Evolutionary conservation across 2,113 vertebrate species (phyloP), one percentile per base, ranked within the genome.

Genomic region (Sturnira hondurensis): DNA sequence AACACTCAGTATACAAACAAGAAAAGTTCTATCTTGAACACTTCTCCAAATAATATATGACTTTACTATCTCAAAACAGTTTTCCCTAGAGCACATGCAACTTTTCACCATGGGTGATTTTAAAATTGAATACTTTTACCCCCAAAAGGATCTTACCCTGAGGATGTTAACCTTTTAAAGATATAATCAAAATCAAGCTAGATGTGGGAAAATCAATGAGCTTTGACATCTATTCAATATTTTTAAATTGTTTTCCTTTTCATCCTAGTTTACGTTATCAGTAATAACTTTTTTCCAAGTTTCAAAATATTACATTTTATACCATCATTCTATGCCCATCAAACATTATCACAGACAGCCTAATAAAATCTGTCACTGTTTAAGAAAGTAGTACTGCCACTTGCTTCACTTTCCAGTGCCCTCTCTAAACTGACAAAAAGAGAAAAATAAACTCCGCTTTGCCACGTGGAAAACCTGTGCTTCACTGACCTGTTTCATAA

Each of bases 31-130:
- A 43, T 97, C 98, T 97, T 95, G 88, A 97, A 80, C 77, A 95
- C 78, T 67, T 97, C 90, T 97, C 67, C 93, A 93, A 96, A 96
- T 93, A 97, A 98, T 98, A 97, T 31, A 93, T 97, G 96, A 14
- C 74, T 96, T 96, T 95, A 94, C 56, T 97, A 96, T 81, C 41
- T 88, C 87, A 86, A 70, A 88, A 87, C 20, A 91, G 31, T 83
- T 82, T 58, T 47, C 71, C 45, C 47, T 85, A 78, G 43, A 24
- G 20, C 20, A 70, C 28, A 83, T 65, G 47, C 45, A 93, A 4
- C 28, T 78, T 97, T 96, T 96, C 70, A 76, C 50, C 80, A 93
- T 65, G 63, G 43, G 31, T 80, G 93, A 94, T 95, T 96, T 70
- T 92, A 96, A 97, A 95, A 96, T 88, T 86, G 81, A 93, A 82